Base-by-base conservation (phyloP, 2,888 invertebrate species). In the Synergus laeviventris region DNA sequence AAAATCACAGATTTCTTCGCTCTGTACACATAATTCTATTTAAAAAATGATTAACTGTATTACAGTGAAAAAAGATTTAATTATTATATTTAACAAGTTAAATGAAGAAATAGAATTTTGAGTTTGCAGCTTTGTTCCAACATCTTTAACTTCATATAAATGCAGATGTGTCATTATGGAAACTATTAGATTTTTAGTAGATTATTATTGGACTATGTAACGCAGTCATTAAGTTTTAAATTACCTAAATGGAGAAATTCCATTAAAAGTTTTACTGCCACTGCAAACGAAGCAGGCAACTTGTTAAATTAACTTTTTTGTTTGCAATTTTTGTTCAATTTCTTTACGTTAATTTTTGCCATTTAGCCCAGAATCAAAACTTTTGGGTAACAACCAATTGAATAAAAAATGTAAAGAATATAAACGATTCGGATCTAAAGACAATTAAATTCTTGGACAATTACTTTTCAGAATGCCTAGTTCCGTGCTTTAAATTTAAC, bases 191-290 rank as follows among this genome's bases (percentile, higher is more conserved):
- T 49, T 49, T 8, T n/a, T 49, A 49, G 49, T n/a, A 49, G 49
- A 49, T 49, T 18, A 18, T 45, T 45, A 11, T 18, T 11, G 9
- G 54, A 18, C 18, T 38, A 11, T 16, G 36, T 62, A 62, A 62
- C 62, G 5, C 1, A 38, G 12, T 11, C n/a, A 14, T 70, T n/a
- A 24, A 18, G 9, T 45, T 66, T 38, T 16, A 39, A 66, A 24
- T 42, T 49, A 1, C 16, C 39, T 56, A 36, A 45, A 38, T 38
- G 8, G n/a, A 45, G 42, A 11, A 66, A 66, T 66, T 42, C 31
- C 54, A 74, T 81, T 73, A 76, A 74, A 77, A 79, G 36, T 70
- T 70, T 16, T 18, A 70, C 16, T 21, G 12, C 12, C 31, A 42
- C 42, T 49, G 24, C 31, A 36, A 70, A 70, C 1, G 31, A n/a